Base-by-base conservation (phyloP, 2,113 vertebrate genomes). In the Phrynosoma platyrhinos region DNA sequence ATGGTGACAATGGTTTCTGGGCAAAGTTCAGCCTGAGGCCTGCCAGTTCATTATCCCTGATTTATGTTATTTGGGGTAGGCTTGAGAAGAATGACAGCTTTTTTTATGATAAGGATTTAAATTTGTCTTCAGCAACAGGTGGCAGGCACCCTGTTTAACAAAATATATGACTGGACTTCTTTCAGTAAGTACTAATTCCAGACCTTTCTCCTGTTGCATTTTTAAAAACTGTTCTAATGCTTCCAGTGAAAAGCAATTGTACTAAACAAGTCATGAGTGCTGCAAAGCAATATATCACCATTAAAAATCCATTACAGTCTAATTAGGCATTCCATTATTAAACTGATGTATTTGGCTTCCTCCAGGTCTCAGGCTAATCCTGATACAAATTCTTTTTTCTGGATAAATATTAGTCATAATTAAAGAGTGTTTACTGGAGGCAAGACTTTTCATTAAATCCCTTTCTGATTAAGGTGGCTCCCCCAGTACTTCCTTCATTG, bases 261-360 rank as follows among this genome's bases (percentile, higher is more conserved):
- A 92, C 91, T 95, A 94, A 95, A 96, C 95, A 97, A 96, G 91
- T 96, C 93, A 93, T 94, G 89, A 93, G 88, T 1, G 4, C 87
- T 92, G 77, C 89, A 95, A 94, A 96, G 95, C 94, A 95, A 87
- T 96, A 92, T 91, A 95, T 96, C 95, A 95, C 95, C 96, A 96
- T 97, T 97, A 97, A 90, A 88, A 92, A 94, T 95, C 95, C 89
- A 96, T 96, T 97, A 96, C 95, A 90, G 91, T 95, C 95, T 96
- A 97, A 96, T 97, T 96, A 97, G 94, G 90, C 92, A 90, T 96
- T 96, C 92, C 86, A 90, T 96, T 96, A 96, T 96, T 95, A 92
- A 95, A 96, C 94, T 96, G 94, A 93, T 95, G 92, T 95, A 90
- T 95, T 94, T 92, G 88, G 91, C 95, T 96, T 95, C 96, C 93